Percentiles rank a stretch among this genome's conserved stretches.
These are phyloP conservation scores for Lacanobia wlatinum DNA, from an alignment of 2,888 invertebrate genomes.

Conservation along the genomic window DNA sequence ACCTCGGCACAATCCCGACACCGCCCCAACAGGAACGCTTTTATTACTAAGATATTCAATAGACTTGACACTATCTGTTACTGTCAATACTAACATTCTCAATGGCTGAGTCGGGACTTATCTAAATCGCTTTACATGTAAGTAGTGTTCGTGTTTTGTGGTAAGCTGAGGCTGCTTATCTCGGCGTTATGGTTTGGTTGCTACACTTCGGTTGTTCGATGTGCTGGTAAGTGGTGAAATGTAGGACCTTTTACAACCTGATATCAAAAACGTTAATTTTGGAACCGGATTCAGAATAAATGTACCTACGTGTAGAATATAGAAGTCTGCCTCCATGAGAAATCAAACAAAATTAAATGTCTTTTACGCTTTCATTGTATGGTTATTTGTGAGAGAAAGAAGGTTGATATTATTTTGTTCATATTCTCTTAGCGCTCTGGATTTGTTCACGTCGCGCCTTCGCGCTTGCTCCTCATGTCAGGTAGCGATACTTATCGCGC, in stretches of 20 bases:
- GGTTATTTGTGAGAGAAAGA: conserved; percentile 43
- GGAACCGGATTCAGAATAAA: conserved; percentile 9
- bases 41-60: conserved; percentile 73
- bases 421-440: conserved; percentile 39
- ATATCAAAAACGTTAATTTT: conserved; percentile 18
- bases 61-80: conserved; percentile 66
- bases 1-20: conserved; percentile 64
- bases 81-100: conserved; percentile 73
- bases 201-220: conserved; percentile 51
- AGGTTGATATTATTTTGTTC: conserved; percentile 30
- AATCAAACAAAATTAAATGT: conserved; percentile 41
- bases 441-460: conserved; percentile 37
- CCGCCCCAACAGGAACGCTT: conserved; percentile 67
- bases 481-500: conserved; percentile 60
- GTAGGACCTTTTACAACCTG: conserved; percentile 20
- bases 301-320: background rate
- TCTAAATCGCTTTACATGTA: conserved; percentile 72
- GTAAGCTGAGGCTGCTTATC: conserved; percentile 59
- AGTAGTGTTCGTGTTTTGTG: conserved; percentile 60
- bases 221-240: conserved; percentile 39
- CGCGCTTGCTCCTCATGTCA: conserved; percentile 43
- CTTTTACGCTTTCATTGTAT: conserved; percentile 48
- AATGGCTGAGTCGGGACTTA: conserved; percentile 70
- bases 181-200: conserved; percentile 51
- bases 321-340: conserved; percentile 13